Percentiles rank a stretch among this genome's conserved stretches.
phyloP scores from a whole-genome alignment of 2,888 invertebrate species.

The Ellobium chinense region DNA sequence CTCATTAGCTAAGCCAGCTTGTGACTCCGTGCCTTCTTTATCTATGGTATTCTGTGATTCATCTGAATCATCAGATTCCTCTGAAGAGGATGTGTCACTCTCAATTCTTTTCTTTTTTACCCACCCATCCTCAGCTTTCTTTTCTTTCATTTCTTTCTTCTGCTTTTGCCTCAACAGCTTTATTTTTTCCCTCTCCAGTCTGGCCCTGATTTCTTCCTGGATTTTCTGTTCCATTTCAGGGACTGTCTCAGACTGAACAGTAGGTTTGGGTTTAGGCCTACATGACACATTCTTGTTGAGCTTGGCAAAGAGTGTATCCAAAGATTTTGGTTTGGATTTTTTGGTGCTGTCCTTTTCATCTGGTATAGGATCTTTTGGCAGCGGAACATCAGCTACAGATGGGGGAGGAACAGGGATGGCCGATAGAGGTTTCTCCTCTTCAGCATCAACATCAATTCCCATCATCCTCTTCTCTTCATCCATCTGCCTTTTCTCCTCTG shows the following conservation, averaged over 20 bases:
- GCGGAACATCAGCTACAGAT: not conserved
- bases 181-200: constrained; percentile 20
- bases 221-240: constrained; percentile 30
- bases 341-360: not conserved
- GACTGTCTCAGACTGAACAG: not conserved
- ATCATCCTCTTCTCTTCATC: constrained; percentile 42
- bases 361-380: not conserved
- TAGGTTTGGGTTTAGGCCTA: constrained; percentile 5
- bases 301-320: constrained; percentile 30
- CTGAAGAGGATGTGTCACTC: not conserved
- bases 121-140: constrained; percentile 4
- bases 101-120: not conserved
- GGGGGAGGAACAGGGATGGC: not conserved
- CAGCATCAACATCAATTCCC: constrained; percentile 35
- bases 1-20: no score
- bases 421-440: constrained; percentile 26
- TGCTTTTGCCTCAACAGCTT: constrained; percentile 17
- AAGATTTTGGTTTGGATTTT: not conserved
- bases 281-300: not conserved
- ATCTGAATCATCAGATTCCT: constrained; percentile 1
- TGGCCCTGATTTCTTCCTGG: constrained; percentile 21
- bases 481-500: constrained; percentile 6
- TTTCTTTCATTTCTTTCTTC: constrained; percentile 23
- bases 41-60: no score
- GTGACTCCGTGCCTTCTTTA: no score